Evolutionary conservation across 2,113 vertebrate genomes (phyloP).

Genomic region (Tyrannus savana): DNA sequence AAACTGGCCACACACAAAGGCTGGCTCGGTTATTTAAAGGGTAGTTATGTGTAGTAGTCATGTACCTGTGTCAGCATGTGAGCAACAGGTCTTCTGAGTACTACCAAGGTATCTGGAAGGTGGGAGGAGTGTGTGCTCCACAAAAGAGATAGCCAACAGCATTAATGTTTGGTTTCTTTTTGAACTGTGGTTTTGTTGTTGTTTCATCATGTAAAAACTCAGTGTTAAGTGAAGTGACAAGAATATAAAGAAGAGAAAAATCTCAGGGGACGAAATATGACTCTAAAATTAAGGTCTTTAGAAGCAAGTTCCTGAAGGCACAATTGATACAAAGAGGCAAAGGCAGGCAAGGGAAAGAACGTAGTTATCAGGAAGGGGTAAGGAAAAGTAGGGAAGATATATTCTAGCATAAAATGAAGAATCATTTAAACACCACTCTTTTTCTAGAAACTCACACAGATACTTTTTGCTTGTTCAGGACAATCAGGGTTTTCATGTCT

Average conservation of each 20-base stretch:
- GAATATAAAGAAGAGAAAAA: not conserved
- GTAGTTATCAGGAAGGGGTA: not conserved
- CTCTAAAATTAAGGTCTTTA: not conserved
- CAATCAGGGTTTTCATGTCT: not conserved
- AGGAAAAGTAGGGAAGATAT: not conserved
- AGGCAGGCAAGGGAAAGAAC: not conserved
- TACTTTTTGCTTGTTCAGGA: not conserved
- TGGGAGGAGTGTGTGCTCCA: not conserved
- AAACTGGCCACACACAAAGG: not conserved
- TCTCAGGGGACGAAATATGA: not conserved
- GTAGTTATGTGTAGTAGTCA: not conserved
- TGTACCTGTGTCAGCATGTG: not conserved
- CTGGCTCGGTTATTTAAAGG: not conserved
- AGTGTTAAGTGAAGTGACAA: not conserved
- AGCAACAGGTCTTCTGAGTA: not conserved
- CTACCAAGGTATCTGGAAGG: not conserved
- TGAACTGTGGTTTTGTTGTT: not conserved
- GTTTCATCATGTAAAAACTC: not conserved
- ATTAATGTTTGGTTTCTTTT: not conserved
- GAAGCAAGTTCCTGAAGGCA: not conserved
- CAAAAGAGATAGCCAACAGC: not conserved
- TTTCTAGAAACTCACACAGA: not conserved
- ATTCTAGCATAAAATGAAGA: not conserved
- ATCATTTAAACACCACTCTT: not conserved
- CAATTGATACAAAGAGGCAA: not conserved